phyloP scores from a whole-genome alignment of 2,888 invertebrate species.

The Pimpla rufipes region DNA sequence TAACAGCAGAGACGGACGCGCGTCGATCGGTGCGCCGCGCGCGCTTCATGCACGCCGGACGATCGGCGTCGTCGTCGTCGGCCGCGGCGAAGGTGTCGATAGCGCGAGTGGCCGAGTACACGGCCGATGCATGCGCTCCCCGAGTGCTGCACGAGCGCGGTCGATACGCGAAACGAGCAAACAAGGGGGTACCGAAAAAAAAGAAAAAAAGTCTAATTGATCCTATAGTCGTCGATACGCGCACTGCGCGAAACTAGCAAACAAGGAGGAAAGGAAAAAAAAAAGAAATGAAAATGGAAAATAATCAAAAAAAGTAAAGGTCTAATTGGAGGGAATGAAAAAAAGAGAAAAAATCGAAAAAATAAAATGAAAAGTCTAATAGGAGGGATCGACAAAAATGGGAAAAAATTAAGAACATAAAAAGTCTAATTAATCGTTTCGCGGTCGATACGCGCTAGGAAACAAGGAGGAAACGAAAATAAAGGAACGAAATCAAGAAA shows the following conservation, averaged over 20 bases:
- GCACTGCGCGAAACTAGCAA: constrained; percentile 41
- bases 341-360: background rate
- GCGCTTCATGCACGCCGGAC: constrained; percentile 13
- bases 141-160: background rate
- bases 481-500: constrained; percentile 4
- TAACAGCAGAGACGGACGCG: constrained; percentile 53
- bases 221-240: constrained; percentile 7
- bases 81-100: constrained; percentile 56
- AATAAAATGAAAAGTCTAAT: constrained; percentile 10
- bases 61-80: constrained; percentile 30
- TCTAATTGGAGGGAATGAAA: too few relatives aligned
- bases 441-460: too few relatives aligned
- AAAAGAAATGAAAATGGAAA: constrained; percentile 6
- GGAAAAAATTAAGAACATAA: background rate
- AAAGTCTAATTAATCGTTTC: too few relatives aligned
- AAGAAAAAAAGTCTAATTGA: too few relatives aligned
- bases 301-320: too few relatives aligned
- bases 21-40: constrained; percentile 52
- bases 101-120: constrained; percentile 51
- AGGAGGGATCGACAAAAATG: too few relatives aligned
- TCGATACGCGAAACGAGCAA: constrained; percentile 31
- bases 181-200: background rate
- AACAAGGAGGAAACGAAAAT: background rate
- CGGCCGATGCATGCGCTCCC: constrained; percentile 38
- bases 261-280: background rate